Base-by-base conservation (phyloP, 2,888 invertebrate genomes). In the Parnassius apollo region DNA sequence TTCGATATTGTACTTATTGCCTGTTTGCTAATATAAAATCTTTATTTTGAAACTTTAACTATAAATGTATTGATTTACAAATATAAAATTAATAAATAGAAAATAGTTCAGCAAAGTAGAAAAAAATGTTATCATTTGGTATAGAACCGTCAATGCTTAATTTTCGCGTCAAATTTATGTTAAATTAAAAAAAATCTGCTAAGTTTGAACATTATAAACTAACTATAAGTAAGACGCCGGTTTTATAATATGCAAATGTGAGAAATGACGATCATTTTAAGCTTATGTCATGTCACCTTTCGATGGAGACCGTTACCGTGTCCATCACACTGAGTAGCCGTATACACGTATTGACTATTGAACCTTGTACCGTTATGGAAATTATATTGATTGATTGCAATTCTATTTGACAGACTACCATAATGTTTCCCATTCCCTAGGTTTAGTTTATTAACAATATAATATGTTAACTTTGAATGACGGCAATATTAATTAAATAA, bases 181-280 rank as follows among this genome's bases (percentile, higher is more conserved):
- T 35, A 35, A 35, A 35, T 35, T 35, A 7, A 35, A 35, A 35
- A 35, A 7, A 35, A 4, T 35, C 35, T 1, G 7, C 35, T 7
- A 35, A 35, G 35, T 35, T 35, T 7, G 35, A 35, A 35, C 35
- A 35, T 35, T 35, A 35, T 3, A 35, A 35, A 35, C 35, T 35
- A 35, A 4, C 35, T 35, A 35, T 35, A 35, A 35, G 35, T 35
- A 4, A 1, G 35, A 35, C 35, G 4, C 35, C 35, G 35, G 7
- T 35, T 35, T 35, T 7, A 35, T 35, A 4, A 18, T 57, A 57
- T 57, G 49, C 2, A 61, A 61, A 61, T 61, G 56, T 61, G 49
- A 56, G 45, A 57, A 61, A 56, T 61, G 61, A 61, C 35, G 45
- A 45, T 56, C 50, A 35, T 61, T 50, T 61, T 51, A 51, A 56